Percentiles rank a stretch among this genome's conserved stretches.
Evolutionary conservation across 2,113 vertebrate genomes (phyloP).

Genomic region (Cheilinus undulatus): DNA sequence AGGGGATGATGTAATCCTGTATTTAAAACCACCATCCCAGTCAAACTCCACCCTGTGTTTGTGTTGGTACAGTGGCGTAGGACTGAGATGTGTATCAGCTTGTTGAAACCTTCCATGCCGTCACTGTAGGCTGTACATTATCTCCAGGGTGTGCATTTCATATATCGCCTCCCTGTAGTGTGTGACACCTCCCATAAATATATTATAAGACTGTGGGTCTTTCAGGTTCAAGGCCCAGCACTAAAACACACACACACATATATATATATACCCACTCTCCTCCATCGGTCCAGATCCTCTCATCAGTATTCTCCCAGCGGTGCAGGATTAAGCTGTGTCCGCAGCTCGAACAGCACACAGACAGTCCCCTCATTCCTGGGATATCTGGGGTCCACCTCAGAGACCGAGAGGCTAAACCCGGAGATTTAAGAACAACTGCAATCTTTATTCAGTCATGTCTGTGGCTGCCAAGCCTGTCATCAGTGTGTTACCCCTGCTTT

Average conservation of each 20-base stretch:
- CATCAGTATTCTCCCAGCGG: conserved; percentile 62
- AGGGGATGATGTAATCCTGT: conserved; percentile 45
- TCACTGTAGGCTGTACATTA: conserved; percentile 33
- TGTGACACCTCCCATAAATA: conserved; percentile 48
- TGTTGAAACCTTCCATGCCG: conserved; percentile 43
- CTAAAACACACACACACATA: conserved; percentile 2
- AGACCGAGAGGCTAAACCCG: conserved; percentile 36
- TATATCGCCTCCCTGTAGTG: conserved; percentile 10
- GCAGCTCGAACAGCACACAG: conserved; percentile 30
- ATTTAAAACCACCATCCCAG: conserved; percentile 24
- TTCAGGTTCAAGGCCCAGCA: conserved; percentile 51
- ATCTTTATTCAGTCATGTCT: conserved; percentile 55
- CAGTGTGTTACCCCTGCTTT: conserved; percentile 20
- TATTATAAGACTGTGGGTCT: conserved; percentile 33
- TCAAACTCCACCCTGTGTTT: conserved; percentile 57
- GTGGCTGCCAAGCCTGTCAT: conserved; percentile 22
- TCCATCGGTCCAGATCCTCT: conserved; percentile 22
- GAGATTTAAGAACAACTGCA: conserved; percentile 49
- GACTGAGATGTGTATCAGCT: conserved; percentile 57
- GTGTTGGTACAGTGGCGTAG: conserved; percentile 27
- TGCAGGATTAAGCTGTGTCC: conserved; percentile 57
- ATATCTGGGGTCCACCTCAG: conserved; percentile 59
- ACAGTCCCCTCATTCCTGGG: conserved; percentile 41
- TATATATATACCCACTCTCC: not conserved
- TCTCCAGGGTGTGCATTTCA: conserved; percentile 20